Evolutionary conservation across 2,113 vertebrate species (phyloP).

Genomic region (Bubalus kerabau): DNA sequence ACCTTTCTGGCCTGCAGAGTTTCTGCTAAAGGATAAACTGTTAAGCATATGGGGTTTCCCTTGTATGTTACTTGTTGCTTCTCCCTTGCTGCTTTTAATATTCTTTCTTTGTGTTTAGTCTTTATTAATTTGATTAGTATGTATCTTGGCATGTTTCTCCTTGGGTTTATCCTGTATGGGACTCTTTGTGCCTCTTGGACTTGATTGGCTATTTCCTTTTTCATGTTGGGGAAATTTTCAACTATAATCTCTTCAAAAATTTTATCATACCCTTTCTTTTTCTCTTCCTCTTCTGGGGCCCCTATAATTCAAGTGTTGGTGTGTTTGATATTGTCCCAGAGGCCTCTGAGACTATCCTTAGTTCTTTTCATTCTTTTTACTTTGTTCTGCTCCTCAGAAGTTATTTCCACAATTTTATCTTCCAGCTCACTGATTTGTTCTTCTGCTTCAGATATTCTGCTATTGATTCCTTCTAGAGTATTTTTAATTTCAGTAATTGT

Average conservation of each 20-base stretch:
- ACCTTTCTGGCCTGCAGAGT: background rate
- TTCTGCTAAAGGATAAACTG: background rate
- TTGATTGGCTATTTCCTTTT: background rate
- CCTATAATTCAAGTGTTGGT: background rate
- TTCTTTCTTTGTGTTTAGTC: background rate
- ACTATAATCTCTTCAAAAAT: background rate
- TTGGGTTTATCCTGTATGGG: background rate
- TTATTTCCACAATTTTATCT: background rate
- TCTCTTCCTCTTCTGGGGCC: background rate
- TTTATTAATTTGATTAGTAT: background rate
- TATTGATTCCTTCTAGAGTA: background rate
- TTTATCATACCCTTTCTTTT: background rate
- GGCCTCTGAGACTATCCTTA: background rate
- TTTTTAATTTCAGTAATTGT: background rate
- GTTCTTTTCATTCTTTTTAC: background rate
- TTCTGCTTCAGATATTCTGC: background rate
- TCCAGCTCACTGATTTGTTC: background rate
- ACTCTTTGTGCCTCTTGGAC: background rate
- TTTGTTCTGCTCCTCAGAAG: background rate
- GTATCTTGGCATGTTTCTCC: background rate
- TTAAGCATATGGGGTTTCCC: accelerated
- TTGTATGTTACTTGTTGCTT: background rate
- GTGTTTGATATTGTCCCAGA: background rate
- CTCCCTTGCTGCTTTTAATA: background rate
- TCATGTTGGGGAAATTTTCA: background rate